A percentile compares a stretch with the other conserved stretches of the same genome.
phyloP scores from a whole-genome alignment of 2,797 vertebrate genomes.

The Lemur catta region DNA sequence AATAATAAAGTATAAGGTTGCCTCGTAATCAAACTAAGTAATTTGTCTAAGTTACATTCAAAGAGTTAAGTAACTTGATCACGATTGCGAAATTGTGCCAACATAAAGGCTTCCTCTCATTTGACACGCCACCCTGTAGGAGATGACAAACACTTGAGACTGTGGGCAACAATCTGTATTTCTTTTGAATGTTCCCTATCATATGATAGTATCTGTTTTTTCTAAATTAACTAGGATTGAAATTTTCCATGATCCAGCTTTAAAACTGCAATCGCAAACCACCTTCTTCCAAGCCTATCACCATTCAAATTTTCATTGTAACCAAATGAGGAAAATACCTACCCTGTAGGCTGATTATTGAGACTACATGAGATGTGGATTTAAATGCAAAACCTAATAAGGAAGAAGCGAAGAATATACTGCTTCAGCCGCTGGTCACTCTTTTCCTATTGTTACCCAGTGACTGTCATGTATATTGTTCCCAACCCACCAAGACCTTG shows the following conservation, averaged over 20 bases:
- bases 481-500: not conserved
- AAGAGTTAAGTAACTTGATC: not conserved
- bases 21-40: conserved; percentile 1
- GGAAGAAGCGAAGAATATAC: not conserved
- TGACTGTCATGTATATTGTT: not conserved
- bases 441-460: not conserved
- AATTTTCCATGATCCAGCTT: not conserved
- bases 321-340: not conserved
- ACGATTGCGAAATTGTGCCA: not conserved
- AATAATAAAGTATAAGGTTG: not conserved
- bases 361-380: not conserved
- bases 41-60: not conserved
- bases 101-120: not conserved
- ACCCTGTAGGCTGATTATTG: not conserved
- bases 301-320: not conserved
- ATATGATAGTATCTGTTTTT: not conserved
- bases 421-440: not conserved
- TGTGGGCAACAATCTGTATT: not conserved
- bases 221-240: not conserved
- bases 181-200: not conserved
- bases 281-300: not conserved
- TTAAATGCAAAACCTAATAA: not conserved
- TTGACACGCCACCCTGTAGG: not conserved
- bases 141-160: not conserved
- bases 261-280: not conserved